Evolutionary conservation across 2,797 vertebrate species (phyloP).

Genomic region (Enteromius mattozi): DNA sequence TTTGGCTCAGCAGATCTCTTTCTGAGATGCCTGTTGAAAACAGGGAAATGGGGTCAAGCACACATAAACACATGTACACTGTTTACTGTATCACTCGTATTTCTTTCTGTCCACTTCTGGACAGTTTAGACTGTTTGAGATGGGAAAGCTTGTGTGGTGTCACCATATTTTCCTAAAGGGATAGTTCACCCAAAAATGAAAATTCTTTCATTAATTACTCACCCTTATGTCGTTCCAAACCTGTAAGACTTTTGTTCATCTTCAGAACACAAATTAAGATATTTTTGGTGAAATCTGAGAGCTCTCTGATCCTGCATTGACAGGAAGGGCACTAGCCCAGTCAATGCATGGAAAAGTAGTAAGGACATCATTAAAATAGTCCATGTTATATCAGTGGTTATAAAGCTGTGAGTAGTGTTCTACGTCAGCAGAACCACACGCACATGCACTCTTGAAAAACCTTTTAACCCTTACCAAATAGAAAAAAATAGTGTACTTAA

Average conservation of each 20-base stretch:
- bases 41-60: constrained; percentile 53
- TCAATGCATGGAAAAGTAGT: not conserved
- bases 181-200: not conserved
- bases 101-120: not conserved
- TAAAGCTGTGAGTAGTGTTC: no score
- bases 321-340: not conserved
- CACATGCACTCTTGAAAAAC: not conserved
- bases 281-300: not conserved
- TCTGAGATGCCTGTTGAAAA: constrained; percentile 84
- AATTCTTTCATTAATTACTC: not conserved
- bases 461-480: not conserved
- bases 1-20: constrained; percentile 78
- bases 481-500: not conserved
- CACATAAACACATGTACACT: not conserved
- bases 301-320: not conserved
- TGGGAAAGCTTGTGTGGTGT: not conserved
- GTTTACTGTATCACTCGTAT: not conserved
- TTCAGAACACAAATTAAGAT: not conserved
- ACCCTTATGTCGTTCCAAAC: not conserved
- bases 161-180: not conserved
- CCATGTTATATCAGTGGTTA: not conserved
- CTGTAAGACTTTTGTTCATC: not conserved
- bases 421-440: not conserved
- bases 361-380: not conserved
- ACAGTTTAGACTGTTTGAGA: not conserved